These are phyloP conservation scores for Brachionus angularis DNA, from an alignment of 1,140 invertebrate genomes.

Conservation along the genomic window DNA sequence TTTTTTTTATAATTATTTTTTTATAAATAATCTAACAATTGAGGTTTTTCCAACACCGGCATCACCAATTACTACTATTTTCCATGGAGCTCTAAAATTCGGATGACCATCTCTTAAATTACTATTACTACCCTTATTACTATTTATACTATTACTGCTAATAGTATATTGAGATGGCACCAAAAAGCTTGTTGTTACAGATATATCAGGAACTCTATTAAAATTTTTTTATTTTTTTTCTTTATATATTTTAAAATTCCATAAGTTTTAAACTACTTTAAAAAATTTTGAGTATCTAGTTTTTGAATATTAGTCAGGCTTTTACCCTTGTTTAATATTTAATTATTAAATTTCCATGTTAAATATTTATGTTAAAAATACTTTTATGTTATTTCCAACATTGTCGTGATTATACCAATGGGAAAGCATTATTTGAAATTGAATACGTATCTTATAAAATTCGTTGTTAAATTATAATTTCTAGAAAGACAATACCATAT, in stretches of 20 bases:
- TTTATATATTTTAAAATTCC: too few species aligned
- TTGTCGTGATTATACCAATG: constrained; percentile 43
- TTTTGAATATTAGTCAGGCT: neutral
- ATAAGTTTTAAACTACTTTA: too few species aligned
- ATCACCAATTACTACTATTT: constrained; percentile 51
- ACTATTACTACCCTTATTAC: constrained; percentile 24
- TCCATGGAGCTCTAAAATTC: constrained; percentile 44
- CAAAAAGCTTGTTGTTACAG: neutral
- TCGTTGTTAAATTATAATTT: too few species aligned
- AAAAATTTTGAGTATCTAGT: too few species aligned
- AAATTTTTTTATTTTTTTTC: neutral
- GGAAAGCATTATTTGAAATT: constrained; percentile 15
- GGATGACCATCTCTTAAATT: constrained; percentile 32
- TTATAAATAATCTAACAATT: constrained; percentile 46
- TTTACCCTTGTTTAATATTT: neutral
- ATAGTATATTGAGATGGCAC: neutral
- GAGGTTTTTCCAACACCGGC: constrained; percentile 53
- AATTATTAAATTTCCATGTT: neutral
- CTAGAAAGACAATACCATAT: too few species aligned
- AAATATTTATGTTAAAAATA: neutral
- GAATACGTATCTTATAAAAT: neutral
- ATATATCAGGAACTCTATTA: constrained; percentile 6
- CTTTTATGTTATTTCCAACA: constrained; percentile 29
- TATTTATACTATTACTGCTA: neutral
- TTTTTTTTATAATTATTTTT: neutral